These are phyloP conservation scores for Platorchestia sp. DNA, from an alignment of 1,140 invertebrate species.

Conservation along the genomic window DNA sequence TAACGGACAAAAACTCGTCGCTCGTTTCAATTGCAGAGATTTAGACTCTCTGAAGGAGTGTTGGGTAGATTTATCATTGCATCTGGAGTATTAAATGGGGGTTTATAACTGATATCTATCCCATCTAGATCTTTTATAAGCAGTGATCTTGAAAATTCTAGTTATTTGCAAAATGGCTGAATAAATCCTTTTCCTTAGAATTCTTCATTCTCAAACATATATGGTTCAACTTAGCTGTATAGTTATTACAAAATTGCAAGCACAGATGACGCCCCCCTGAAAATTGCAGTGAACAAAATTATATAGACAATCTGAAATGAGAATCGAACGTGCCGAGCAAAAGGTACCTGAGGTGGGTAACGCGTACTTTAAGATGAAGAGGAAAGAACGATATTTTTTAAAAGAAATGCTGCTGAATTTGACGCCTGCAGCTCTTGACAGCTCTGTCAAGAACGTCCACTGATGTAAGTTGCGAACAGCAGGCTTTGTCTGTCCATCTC, in stretches of 20 bases:
- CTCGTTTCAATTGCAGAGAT: not conserved
- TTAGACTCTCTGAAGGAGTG: not conserved
- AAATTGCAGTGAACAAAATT: not conserved
- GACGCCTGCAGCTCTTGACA: no score
- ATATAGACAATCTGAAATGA: not conserved
- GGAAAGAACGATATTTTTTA: no score
- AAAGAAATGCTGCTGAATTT: no score
- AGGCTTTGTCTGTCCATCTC: no score
- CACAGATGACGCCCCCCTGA: not conserved
- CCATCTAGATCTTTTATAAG: not conserved
- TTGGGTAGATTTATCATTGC: not conserved
- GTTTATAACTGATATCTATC: not conserved
- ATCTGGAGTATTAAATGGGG: not conserved
- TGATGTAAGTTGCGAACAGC: no score
- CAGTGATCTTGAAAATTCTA: not conserved
- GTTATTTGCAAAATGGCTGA: no score
- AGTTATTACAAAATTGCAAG: not conserved
- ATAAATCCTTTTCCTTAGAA: no score
- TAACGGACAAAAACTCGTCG: not conserved
- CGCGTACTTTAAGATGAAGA: no score
- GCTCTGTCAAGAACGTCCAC: no score
- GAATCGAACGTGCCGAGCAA: not conserved
- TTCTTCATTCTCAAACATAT: not conserved
- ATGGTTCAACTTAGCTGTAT: not conserved
- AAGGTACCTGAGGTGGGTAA: no score